Percentiles rank a stretch among this genome's conserved stretches.
Conservation (phyloP, 1,140 invertebrate genomes). For the Littorina saxatilis region DNA sequence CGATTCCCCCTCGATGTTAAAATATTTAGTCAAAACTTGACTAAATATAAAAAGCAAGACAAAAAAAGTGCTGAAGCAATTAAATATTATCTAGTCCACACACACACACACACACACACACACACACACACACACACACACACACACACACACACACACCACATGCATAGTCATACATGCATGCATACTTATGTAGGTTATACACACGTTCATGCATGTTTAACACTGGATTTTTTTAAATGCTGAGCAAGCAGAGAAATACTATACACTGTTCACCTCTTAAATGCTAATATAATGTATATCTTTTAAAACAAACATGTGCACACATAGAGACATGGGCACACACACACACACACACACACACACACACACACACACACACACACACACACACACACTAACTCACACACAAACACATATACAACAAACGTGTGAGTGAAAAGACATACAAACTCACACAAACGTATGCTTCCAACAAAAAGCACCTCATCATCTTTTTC, state of each 20-base stretch:
- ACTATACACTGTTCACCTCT: background rate
- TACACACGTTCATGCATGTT: background rate
- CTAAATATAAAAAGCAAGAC: too few relatives aligned
- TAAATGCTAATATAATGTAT: background rate
- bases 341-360: background rate
- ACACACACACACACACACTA: slow-evolving; percentile 15
- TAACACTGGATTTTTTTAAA: background rate
- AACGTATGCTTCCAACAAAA: too few relatives aligned
- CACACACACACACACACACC: background rate
- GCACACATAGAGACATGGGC: too few relatives aligned
- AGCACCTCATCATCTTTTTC: too few relatives aligned
- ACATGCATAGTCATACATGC: too few relatives aligned
- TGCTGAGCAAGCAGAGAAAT: background rate
- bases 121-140: background rate
- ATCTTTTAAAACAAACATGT: background rate
- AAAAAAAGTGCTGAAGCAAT: background rate
- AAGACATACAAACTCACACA: background rate
- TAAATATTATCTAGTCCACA: background rate
- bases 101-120: background rate
- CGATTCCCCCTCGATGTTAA: too few relatives aligned
- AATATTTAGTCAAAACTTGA: too few relatives aligned
- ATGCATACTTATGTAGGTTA: background rate
- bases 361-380: background rate
- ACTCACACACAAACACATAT: background rate
- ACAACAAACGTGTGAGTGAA: background rate